These are phyloP conservation scores for Helicoverpa armigera DNA, from an alignment of 1,140 invertebrate species.

Conservation along the genomic window DNA sequence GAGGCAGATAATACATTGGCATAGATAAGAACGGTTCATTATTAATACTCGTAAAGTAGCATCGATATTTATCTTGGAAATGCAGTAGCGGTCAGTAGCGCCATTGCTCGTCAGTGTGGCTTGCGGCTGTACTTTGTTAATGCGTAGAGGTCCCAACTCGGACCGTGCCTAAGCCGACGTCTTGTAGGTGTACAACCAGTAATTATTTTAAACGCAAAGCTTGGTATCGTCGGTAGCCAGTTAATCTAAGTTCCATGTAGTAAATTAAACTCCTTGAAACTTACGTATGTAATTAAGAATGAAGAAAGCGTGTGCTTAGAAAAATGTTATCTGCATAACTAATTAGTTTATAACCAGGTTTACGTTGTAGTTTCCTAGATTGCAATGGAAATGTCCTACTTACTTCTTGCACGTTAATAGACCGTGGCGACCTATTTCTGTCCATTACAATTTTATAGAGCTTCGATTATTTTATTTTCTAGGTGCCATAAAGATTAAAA, in stretches of 20 bases:
- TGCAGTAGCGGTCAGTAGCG: conserved; percentile 23
- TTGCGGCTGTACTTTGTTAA: conserved; percentile 39
- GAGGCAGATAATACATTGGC: background rate
- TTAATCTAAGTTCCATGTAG: conserved; percentile 61
- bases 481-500: background rate
- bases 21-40: conserved; percentile 20
- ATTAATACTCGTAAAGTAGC: conserved; percentile 26
- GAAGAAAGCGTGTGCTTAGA: background rate
- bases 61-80: conserved; percentile 37
- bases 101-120: conserved; percentile 8
- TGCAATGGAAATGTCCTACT: conserved; percentile 7
- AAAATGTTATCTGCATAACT: background rate
- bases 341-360: background rate
- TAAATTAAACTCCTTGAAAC: conserved; percentile 43
- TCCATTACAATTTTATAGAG: background rate
- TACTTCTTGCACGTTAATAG: conserved; percentile 15
- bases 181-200: conserved; percentile 50
- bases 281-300: background rate
- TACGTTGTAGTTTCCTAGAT: background rate
- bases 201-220: conserved; percentile 67
- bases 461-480: background rate
- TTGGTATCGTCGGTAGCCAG: conserved; percentile 59
- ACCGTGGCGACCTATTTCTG: conserved; percentile 16
- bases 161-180: conserved; percentile 39
- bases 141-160: conserved; percentile 16